Evolutionary conservation across 2,113 vertebrate species (phyloP).

Genomic region (Hippocampus comes): DNA sequence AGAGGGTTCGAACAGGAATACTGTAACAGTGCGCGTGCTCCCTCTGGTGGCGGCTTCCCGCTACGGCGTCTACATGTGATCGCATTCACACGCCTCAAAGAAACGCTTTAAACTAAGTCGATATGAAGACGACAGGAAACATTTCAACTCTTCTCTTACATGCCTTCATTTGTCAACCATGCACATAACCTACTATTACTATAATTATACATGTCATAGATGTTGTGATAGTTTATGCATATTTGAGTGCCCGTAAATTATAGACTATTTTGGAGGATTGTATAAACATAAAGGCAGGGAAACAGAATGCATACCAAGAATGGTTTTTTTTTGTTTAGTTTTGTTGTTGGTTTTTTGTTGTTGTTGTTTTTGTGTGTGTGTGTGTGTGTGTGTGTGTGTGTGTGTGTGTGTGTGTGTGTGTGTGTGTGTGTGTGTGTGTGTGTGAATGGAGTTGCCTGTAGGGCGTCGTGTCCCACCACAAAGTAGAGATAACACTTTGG

Average conservation of each 20-base stretch:
- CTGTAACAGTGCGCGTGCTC: constrained; percentile 52
- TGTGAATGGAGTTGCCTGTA: constrained; percentile 14
- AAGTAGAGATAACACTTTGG: constrained; percentile 43
- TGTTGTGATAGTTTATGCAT: neutral
- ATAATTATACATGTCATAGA: neutral
- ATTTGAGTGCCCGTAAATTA: constrained; percentile 8
- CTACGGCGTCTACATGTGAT: constrained; percentile 8
- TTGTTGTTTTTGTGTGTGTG: neutral
- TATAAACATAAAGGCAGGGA: neutral
- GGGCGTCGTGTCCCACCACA: constrained; percentile 26
- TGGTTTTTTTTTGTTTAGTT: neutral
- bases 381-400: no score
- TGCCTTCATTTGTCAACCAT: constrained; percentile 3
- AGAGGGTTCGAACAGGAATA: constrained; percentile 13
- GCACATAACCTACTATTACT: neutral
- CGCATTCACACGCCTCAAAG: neutral
- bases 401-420: no score
- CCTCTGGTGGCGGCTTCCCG: constrained; percentile 55
- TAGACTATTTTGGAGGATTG: neutral
- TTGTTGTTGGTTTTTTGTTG: neutral
- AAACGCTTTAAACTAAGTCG: no score
- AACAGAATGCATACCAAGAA: constrained; percentile 5
- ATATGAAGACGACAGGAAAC: neutral
- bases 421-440: no score
- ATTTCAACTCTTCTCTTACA: neutral